phyloP scores from a whole-genome alignment of 2,888 invertebrate genomes.

The Stenotaenia linearis region DNA sequence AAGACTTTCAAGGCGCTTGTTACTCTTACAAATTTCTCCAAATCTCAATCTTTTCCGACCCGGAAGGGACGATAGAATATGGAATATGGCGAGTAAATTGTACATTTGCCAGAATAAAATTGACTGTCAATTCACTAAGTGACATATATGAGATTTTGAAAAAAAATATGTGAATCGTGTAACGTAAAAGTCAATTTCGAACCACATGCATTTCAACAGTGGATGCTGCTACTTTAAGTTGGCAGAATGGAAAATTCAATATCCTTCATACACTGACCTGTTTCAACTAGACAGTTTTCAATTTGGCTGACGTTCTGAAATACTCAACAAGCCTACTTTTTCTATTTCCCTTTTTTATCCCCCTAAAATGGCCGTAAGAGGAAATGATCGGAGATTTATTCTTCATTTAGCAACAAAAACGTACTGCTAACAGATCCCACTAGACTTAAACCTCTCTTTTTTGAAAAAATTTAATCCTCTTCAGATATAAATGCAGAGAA shows the following conservation, averaged over 20 bases:
- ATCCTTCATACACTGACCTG: slow-evolving; percentile 16
- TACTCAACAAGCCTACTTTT: slow-evolving; percentile 21
- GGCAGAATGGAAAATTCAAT: slow-evolving; percentile 21
- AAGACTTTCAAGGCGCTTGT: too few species aligned
- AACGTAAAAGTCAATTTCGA: slow-evolving; percentile 8
- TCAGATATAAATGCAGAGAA: background rate
- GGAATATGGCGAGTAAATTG: background rate
- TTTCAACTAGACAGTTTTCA: slow-evolving; percentile 17
- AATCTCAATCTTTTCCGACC: background rate
- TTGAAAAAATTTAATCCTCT: background rate
- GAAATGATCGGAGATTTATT: background rate
- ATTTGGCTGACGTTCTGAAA: slow-evolving; percentile 16
- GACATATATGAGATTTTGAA: slow-evolving; percentile 1
- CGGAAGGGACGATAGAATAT: background rate
- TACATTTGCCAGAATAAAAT: slow-evolving; percentile 20
- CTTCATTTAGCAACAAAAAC: background rate
- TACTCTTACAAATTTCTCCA: too few species aligned
- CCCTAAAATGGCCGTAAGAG: background rate
- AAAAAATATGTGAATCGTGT: background rate
- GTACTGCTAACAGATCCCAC: background rate
- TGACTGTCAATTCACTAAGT: slow-evolving; percentile 23
- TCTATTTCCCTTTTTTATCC: slow-evolving; percentile 10
- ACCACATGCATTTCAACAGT: slow-evolving; percentile 10
- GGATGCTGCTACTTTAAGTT: slow-evolving; percentile 1
- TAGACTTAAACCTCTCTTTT: background rate